These are phyloP conservation scores for Tokudaia muenninki DNA, from an alignment of 2,797 vertebrate genomes.

Conservation along the genomic window DNA sequence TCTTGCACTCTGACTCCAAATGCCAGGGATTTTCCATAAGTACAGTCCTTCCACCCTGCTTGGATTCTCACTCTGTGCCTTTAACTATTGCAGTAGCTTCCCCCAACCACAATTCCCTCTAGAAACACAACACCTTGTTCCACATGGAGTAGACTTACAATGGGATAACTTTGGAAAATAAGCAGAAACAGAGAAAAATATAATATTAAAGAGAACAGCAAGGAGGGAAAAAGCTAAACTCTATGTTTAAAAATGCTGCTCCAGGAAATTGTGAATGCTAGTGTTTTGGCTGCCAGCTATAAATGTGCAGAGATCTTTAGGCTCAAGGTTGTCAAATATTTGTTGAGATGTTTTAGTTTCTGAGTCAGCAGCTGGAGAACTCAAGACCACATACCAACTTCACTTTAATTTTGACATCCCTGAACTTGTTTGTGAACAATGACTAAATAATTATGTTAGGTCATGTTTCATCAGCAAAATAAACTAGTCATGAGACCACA, in stretches of 20 bases:
- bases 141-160: not conserved
- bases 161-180: not conserved
- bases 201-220: not conserved
- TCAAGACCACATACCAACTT: not conserved
- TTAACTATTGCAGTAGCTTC: not conserved
- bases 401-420: not conserved
- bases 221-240: not conserved
- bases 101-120: fast-evolving
- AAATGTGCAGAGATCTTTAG: not conserved
- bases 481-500: not conserved
- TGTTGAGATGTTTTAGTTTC: conserved; percentile 23
- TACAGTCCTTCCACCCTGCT: not conserved
- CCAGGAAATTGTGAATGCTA: not conserved
- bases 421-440: conserved; percentile 38
- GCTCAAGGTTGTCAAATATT: conserved; percentile 1
- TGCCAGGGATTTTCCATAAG: not conserved
- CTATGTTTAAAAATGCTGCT: not conserved
- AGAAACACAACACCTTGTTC: not conserved
- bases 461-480: conserved; percentile 37
- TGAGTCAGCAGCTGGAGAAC: conserved; percentile 14
- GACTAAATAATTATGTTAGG: not conserved
- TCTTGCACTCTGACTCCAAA: not conserved
- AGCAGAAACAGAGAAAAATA: not conserved
- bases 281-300: not conserved
- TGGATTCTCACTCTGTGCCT: not conserved